A percentile compares a stretch with the other conserved stretches of the same genome.
These are phyloP conservation scores for Pachyramphus minor DNA, from an alignment of 2,113 vertebrate genomes.

Conservation along the genomic window DNA sequence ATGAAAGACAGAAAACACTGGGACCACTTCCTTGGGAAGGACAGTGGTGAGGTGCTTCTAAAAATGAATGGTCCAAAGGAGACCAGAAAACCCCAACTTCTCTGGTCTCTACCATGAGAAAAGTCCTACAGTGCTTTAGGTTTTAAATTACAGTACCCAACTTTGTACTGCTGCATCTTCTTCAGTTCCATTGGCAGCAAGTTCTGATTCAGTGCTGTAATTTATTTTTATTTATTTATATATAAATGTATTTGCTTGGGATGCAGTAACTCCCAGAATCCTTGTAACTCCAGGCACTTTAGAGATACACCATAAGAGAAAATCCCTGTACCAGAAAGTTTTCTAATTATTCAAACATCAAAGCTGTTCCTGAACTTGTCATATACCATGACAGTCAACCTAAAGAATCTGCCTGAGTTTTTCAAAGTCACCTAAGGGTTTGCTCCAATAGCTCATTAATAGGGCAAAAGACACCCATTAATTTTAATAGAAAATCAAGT, in stretches of 20 bases:
- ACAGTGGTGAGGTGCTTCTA: neutral
- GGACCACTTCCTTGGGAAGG: neutral
- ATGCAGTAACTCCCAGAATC: neutral
- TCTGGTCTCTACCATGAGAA: neutral
- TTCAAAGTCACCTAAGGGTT: conserved; percentile 42
- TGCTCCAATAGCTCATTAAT: conserved; percentile 53
- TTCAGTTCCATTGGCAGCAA: neutral
- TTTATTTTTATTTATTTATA: neutral
- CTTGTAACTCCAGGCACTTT: neutral
- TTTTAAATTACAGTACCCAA: neutral
- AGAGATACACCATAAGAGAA: neutral
- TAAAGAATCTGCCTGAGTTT: conserved; percentile 16
- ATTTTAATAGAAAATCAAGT: conserved; percentile 52
- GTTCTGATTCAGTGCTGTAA: neutral
- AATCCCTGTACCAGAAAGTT: neutral
- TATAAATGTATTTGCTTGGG: neutral
- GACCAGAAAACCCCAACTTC: neutral
- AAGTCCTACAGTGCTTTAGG: neutral
- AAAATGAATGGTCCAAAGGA: neutral
- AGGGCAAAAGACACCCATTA: conserved; percentile 43
- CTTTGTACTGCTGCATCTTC: neutral
- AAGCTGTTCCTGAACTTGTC: conserved; percentile 35
- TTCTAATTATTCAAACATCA: conserved; percentile 56
- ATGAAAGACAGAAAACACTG: neutral
- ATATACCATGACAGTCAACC: conserved; percentile 1